These are phyloP conservation scores for Heliconius nattereri DNA, from an alignment of 1,140 invertebrate species.

Conservation along the genomic window DNA sequence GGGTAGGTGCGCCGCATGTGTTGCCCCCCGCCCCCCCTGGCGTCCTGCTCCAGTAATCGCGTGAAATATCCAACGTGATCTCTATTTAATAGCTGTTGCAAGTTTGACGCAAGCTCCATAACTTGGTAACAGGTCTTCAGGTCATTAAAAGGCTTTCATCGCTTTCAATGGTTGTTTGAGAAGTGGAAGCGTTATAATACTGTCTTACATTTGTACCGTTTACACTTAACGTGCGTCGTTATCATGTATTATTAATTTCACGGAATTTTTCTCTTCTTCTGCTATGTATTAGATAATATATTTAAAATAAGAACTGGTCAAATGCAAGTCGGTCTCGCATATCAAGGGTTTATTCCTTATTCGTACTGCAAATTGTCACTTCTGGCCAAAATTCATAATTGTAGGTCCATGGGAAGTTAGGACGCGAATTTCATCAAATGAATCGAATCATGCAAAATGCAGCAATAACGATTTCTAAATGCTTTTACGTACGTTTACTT, in stretches of 20 bases:
- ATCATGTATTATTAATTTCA: not conserved
- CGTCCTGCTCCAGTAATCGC: not conserved
- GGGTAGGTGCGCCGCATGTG: not conserved
- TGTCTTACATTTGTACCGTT: not conserved
- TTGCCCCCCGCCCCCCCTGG: not conserved
- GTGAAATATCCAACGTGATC: conserved; percentile 7
- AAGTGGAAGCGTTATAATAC: not conserved
- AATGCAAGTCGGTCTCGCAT: too few relatives aligned
- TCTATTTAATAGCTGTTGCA: conserved; percentile 9
- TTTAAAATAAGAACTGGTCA: too few relatives aligned
- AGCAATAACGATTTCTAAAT: too few relatives aligned
- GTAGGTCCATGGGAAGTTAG: too few relatives aligned
- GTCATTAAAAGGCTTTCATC: conserved; percentile 2
- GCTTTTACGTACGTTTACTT: too few relatives aligned
- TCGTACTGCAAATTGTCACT: too few relatives aligned
- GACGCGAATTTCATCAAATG: too few relatives aligned
- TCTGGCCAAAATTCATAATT: too few relatives aligned
- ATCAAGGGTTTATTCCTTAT: too few relatives aligned
- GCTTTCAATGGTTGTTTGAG: conserved; percentile 10
- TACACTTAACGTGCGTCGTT: not conserved
- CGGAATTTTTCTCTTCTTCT: not conserved
- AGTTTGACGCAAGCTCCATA: conserved; percentile 6
- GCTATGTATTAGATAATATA: too few relatives aligned
- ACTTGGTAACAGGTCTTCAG: conserved; percentile 6
- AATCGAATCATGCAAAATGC: too few relatives aligned